Percentiles rank a stretch among this genome's conserved stretches.
phyloP scores from a whole-genome alignment of 2,797 vertebrate genomes.

The Apodemus agrarius region DNA sequence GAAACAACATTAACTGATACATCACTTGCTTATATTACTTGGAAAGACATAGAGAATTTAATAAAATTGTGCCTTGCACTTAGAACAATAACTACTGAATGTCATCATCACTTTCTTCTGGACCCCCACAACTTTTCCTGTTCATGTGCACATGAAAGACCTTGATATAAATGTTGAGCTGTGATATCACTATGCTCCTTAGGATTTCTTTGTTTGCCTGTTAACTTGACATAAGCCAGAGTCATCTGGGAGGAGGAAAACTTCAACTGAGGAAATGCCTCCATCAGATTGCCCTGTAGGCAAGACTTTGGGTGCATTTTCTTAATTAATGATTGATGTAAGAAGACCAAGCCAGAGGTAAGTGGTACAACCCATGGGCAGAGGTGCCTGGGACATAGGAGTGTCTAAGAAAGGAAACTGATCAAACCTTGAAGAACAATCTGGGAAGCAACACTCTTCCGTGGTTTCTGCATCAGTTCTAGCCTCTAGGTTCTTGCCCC shows the following conservation, averaged over 20 bases:
- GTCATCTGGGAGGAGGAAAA: neutral
- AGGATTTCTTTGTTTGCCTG: neutral
- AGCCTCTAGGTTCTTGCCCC: neutral
- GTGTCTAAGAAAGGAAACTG: neutral
- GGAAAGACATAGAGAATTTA: neutral
- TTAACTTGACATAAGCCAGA: neutral
- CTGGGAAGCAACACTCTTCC: neutral
- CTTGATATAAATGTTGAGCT: constrained; percentile 34
- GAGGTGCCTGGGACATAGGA: neutral
- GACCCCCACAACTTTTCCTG: neutral
- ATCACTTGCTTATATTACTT: constrained; percentile 31
- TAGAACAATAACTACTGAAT: constrained; percentile 22
- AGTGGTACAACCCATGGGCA: neutral
- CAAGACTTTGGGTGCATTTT: neutral
- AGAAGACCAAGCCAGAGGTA: neutral
- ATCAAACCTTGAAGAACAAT: neutral
- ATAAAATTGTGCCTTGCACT: neutral
- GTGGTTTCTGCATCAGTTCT: neutral
- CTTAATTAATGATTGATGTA: neutral
- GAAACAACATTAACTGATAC: neutral
- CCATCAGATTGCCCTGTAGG: neutral
- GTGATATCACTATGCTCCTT: neutral
- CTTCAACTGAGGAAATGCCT: neutral
- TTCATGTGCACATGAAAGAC: neutral
- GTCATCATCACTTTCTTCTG: constrained; percentile 28